These are phyloP conservation scores for Clarias laeviceps DNA, from an alignment of 2,797 vertebrate species.

Conservation along the genomic window DNA sequence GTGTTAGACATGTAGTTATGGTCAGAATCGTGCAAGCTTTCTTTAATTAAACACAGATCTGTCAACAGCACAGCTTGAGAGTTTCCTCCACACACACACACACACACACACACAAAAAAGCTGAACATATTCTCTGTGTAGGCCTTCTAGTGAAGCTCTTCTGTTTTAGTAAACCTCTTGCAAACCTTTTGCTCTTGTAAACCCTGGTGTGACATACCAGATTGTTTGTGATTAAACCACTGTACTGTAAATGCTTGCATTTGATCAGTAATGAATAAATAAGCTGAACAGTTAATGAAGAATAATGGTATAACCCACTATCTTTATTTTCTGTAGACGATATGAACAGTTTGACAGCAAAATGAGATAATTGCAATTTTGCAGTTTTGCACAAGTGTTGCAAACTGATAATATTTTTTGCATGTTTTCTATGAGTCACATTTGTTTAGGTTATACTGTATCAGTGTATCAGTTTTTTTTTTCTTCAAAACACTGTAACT, in stretches of 20 bases:
- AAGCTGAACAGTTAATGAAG: neutral
- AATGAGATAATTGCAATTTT: too few relatives aligned
- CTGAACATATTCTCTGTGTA: neutral
- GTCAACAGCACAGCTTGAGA: slow-evolving; percentile 41
- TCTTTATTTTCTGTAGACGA: neutral
- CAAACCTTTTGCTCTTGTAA: neutral
- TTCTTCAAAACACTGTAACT: too few relatives aligned
- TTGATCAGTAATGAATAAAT: neutral
- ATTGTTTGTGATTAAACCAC: neutral
- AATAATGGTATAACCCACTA: neutral
- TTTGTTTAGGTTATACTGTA: too few relatives aligned
- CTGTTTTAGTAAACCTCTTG: neutral
- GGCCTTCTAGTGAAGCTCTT: neutral
- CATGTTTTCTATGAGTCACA: too few relatives aligned
- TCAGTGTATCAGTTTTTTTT: too few relatives aligned
- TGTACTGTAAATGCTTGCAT: neutral
- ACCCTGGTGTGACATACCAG: neutral
- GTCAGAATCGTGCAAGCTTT: slow-evolving; percentile 29
- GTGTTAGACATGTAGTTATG: slow-evolving; percentile 47
- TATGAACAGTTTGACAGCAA: neutral
- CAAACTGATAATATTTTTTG: too few relatives aligned
- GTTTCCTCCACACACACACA: slow-evolving; percentile 23
- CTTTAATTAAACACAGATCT: slow-evolving; percentile 49
- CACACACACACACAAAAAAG: neutral
- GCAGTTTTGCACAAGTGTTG: too few relatives aligned